Conservation (phyloP, 2,888 invertebrate species). For the Nephrotoma guestfalica region DNA sequence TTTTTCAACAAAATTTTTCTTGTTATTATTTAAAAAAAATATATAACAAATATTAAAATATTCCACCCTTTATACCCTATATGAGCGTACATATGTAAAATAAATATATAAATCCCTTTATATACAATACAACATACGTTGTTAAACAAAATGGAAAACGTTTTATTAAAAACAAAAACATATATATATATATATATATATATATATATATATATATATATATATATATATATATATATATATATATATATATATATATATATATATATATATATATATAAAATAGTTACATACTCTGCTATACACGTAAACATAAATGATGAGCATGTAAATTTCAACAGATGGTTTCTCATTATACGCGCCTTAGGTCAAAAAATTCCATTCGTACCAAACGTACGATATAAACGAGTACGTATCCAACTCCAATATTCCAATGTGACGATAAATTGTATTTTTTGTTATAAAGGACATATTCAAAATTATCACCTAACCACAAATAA, state of each 20-base stretch:
- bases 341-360: not conserved
- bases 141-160: constrained; percentile 1
- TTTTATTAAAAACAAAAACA: not conserved
- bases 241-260: not conserved
- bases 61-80: not conserved
- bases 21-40: not conserved
- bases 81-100: not conserved
- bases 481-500: not conserved
- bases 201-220: not conserved
- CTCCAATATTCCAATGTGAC: not conserved
- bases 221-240: not conserved
- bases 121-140: not conserved
- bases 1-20: not conserved
- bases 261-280: not conserved
- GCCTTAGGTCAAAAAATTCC: not conserved
- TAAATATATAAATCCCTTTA: constrained; percentile 2
- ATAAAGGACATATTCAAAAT: not conserved
- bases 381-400: not conserved
- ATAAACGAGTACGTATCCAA: not conserved
- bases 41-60: not conserved
- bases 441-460: not conserved
- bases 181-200: not conserved
- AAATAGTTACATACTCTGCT: not conserved
- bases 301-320: not conserved
- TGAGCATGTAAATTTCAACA: not conserved